Evolutionary conservation across 2,888 invertebrate genomes (phyloP).

Genomic region (Cryptus armator): DNA sequence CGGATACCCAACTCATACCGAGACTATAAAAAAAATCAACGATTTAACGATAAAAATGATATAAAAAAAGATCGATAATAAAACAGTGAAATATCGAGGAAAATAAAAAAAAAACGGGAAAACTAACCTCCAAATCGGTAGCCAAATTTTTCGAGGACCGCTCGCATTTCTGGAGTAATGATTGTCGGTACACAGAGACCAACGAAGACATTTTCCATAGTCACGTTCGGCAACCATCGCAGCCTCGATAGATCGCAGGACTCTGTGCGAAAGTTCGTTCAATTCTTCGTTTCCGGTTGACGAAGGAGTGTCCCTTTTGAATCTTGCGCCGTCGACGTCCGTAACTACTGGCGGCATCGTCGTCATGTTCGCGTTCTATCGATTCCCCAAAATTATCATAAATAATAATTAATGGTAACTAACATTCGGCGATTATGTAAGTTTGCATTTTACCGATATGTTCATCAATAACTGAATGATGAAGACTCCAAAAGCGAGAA

Average conservation of each 20-base stretch:
- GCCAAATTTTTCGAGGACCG: slow-evolving; percentile 88
- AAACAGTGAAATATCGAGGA: not conserved
- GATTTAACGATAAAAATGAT: slow-evolving; percentile 19
- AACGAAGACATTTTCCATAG: slow-evolving; percentile 88
- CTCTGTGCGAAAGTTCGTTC: slow-evolving; percentile 87
- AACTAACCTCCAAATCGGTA: slow-evolving; percentile 91
- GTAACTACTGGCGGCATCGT: slow-evolving; percentile 68
- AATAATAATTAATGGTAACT: not conserved
- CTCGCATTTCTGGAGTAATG: slow-evolving; percentile 87
- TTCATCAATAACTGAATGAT: slow-evolving; percentile 92
- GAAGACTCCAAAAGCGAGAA: slow-evolving; percentile 93
- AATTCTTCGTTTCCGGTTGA: slow-evolving; percentile 82
- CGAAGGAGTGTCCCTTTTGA: slow-evolving; percentile 72
- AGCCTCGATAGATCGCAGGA: slow-evolving; percentile 87
- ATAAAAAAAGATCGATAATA: slow-evolving; percentile 20
- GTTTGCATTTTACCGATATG: slow-evolving; percentile 86
- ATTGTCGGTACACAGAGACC: slow-evolving; percentile 90
- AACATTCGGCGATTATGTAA: no score
- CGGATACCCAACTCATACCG: slow-evolving; percentile 92
- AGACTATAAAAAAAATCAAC: slow-evolving; percentile 86
- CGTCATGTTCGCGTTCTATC: slow-evolving; percentile 72
- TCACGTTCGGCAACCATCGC: slow-evolving; percentile 86
- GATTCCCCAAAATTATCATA: not conserved
- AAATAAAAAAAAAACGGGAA: slow-evolving; percentile 68
- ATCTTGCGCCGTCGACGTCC: slow-evolving; percentile 70